Evolutionary conservation across 2,113 vertebrate species (phyloP).

Genomic region (Orthochromis malagaraziensis): DNA sequence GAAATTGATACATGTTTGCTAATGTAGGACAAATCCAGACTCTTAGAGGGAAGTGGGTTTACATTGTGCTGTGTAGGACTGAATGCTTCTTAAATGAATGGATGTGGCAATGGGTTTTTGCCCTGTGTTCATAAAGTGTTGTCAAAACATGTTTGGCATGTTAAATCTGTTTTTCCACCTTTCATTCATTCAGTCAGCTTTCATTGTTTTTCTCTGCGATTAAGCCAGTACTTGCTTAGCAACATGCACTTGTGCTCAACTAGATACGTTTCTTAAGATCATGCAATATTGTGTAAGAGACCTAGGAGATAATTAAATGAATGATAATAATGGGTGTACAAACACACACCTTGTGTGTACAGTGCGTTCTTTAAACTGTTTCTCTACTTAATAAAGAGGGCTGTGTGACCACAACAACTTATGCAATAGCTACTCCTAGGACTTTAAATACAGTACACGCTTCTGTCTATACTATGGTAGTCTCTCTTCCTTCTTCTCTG

Average conservation of each 20-base stretch:
- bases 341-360: background rate
- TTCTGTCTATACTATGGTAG: background rate
- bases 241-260: background rate
- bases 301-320: background rate
- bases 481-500: background rate
- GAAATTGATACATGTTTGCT: background rate
- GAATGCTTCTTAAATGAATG: background rate
- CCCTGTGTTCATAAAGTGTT: background rate
- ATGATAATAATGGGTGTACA: background rate
- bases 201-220: background rate
- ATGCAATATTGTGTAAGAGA: background rate
- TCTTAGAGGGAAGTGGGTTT: background rate
- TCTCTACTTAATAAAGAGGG: background rate
- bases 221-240: background rate
- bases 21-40: background rate
- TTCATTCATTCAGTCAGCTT: background rate
- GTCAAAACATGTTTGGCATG: slow-evolving; percentile 18
- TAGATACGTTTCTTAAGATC: background rate
- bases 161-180: slow-evolving; percentile 32
- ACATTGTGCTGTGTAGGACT: background rate
- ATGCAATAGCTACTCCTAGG: background rate
- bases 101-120: background rate
- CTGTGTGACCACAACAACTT: background rate
- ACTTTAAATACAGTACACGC: background rate
- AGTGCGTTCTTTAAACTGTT: background rate